A percentile compares a stretch with the other conserved stretches of the same genome.
Evolutionary conservation across 1,140 invertebrate species (phyloP).

Genomic region (Bombus breviceps): DNA sequence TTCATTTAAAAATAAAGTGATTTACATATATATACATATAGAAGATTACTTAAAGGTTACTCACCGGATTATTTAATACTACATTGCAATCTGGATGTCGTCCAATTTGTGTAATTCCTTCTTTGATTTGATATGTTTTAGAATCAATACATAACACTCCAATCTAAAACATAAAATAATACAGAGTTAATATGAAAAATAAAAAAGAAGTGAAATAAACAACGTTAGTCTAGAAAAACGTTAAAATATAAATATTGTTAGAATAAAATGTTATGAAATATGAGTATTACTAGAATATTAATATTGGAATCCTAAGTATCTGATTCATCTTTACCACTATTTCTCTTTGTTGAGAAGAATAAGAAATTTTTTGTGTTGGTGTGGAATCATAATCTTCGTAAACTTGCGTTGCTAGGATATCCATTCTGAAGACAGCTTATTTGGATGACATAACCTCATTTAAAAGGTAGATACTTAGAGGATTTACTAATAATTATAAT

Average conservation of each 20-base stretch:
- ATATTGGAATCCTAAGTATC: not conserved
- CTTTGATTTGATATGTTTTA: slow-evolving; percentile 41
- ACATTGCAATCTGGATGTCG: slow-evolving; percentile 51
- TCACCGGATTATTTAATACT: slow-evolving; percentile 58
- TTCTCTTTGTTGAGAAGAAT: not conserved
- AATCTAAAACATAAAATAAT: slow-evolving; percentile 58
- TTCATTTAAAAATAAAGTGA: slow-evolving; percentile 65
- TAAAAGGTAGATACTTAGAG: not conserved
- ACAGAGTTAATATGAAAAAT: not conserved
- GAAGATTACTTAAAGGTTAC: not conserved
- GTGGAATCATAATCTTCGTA: slow-evolving; percentile 36
- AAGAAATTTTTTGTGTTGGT: slow-evolving; percentile 10
- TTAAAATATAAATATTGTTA: not conserved
- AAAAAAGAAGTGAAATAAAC: not conserved
- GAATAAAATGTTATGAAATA: too few species aligned
- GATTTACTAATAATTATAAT: not conserved
- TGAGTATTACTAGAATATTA: too few species aligned
- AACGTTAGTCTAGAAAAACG: not conserved
- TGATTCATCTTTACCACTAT: slow-evolving; percentile 15
- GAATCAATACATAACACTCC: slow-evolving; percentile 45
- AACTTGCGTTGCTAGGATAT: slow-evolving; percentile 61
- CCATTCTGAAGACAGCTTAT: slow-evolving; percentile 35
- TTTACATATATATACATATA: not conserved
- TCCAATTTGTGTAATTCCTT: slow-evolving; percentile 61
- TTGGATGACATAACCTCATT: slow-evolving; percentile 2